A percentile compares a stretch with the other conserved stretches of the same genome.
phyloP scores from a whole-genome alignment of 2,888 invertebrate species.

The Tenthredo mesomela region DNA sequence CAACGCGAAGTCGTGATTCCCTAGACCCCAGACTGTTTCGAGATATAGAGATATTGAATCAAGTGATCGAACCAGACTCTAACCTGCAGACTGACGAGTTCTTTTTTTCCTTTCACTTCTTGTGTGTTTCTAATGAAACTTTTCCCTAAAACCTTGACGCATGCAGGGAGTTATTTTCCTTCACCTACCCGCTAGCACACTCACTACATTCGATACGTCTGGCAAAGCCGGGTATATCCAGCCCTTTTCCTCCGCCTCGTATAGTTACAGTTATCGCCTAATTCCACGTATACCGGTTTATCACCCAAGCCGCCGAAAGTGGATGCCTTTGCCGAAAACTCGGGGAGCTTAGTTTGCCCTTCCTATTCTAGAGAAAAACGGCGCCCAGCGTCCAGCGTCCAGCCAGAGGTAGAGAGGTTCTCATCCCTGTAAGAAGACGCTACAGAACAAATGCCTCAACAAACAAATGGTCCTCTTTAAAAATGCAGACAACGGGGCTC shows the following conservation, averaged over 20 bases:
- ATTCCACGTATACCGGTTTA: conserved; percentile 11
- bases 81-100: neutral
- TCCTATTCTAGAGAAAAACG: conserved; percentile 11
- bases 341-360: neutral
- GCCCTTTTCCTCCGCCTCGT: neutral
- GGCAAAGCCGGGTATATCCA: conserved; percentile 9
- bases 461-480: conserved; percentile 19
- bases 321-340: neutral
- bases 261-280: conserved; percentile 12
- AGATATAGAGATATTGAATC: conserved; percentile 22
- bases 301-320: conserved; percentile 4
- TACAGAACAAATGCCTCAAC: neutral
- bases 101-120: neutral
- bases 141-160: neutral
- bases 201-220: neutral
- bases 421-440: neutral
- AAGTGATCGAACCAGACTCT: neutral
- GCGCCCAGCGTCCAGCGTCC: neutral
- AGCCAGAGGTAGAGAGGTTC: neutral
- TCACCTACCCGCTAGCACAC: neutral
- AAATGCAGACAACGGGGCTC: conserved; percentile 16
- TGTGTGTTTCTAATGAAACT: neutral
- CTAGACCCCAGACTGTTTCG: neutral
- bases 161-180: neutral
- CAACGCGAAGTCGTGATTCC: conserved; percentile 3